Base-by-base conservation (phyloP, 2,797 vertebrate genomes). In the Selene dorsalis region DNA sequence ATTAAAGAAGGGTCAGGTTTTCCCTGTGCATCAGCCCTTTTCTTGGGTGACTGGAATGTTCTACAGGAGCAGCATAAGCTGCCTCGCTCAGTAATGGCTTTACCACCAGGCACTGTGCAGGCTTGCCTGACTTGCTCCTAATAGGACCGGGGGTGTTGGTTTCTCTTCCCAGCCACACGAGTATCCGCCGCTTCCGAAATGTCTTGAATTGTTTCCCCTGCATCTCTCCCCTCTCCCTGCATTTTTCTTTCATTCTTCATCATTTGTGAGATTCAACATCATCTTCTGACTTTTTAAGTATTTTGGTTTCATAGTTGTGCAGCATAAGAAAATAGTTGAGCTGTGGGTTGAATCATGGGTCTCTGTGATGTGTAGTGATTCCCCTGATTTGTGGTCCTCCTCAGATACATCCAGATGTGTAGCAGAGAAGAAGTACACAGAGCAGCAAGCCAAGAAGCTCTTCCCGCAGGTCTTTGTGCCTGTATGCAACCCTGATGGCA, bases 381-480 rank as follows among this genome's bases (percentile, higher is more conserved):
- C 62, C 85, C 67, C 72, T 90, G 89, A 87, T 90, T 89, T 91
- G 88, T 87, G 90, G 86, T 79, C 62, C 73, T 91, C 83, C 87
- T 87, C 92, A 99, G 98, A 98, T 86, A 95, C 97, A 79, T 98
- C 98, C 92, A 96, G 97, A 93, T 99, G 98, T 90, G 97, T 97
- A 76, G 97, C 97, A 56, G 98, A 99, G 92, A 96, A 98, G 94
- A 99, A 97, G 87, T 98, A 99, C 82, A 99, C 97, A 0, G 97
- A 99, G 88, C 97, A 99, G 83, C 98, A 98, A 89, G 98, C 97
- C 80, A 98, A 98, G 93, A 98, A 97, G 88, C 94, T 98, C 84
- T 95, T 97, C 79, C 97, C 97, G 13, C 97, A 99, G 91, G 97
- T 98, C 74, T 99, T 99, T 88, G 96, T 99, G 67, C 98, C 97